phyloP scores from a whole-genome alignment of 1,140 invertebrate genomes.

The Linepithema humile region DNA sequence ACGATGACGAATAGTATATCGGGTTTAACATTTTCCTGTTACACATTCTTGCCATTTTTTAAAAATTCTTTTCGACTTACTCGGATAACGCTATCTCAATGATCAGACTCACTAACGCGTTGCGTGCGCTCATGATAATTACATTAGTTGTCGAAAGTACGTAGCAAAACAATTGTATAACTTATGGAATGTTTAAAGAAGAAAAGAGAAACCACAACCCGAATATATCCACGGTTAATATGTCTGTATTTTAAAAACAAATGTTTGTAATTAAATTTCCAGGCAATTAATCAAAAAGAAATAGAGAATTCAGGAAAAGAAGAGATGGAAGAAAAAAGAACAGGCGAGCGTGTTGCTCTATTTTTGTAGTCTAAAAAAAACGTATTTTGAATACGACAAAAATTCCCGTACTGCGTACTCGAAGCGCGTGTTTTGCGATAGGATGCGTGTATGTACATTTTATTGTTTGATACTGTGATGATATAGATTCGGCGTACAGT shows the following conservation, averaged over 20 bases:
- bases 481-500: slow-evolving; percentile 33
- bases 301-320: not conserved
- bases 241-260: slow-evolving; percentile 25
- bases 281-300: slow-evolving; percentile 63
- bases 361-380: slow-evolving; percentile 69
- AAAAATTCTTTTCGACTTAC: not conserved
- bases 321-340: not conserved
- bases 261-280: slow-evolving; percentile 44
- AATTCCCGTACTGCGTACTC: slow-evolving; percentile 52
- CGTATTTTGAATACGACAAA: slow-evolving; percentile 68
- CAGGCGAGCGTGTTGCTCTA: slow-evolving; percentile 44
- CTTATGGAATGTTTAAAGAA: not conserved
- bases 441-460: slow-evolving; percentile 38
- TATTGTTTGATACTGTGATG: slow-evolving; percentile 62
- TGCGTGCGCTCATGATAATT: not conserved
- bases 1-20: not conserved
- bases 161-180: not conserved
- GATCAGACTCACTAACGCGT: not conserved
- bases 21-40: not conserved
- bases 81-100: not conserved
- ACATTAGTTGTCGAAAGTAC: not conserved
- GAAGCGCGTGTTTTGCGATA: slow-evolving; percentile 38
- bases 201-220: not conserved
- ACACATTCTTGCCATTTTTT: not conserved
- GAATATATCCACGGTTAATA: slow-evolving; percentile 28